Evolutionary conservation across 2,113 vertebrate species (phyloP), one percentile per base, ranked within the genome.

Genomic region (Apeltes quadracus): DNA sequence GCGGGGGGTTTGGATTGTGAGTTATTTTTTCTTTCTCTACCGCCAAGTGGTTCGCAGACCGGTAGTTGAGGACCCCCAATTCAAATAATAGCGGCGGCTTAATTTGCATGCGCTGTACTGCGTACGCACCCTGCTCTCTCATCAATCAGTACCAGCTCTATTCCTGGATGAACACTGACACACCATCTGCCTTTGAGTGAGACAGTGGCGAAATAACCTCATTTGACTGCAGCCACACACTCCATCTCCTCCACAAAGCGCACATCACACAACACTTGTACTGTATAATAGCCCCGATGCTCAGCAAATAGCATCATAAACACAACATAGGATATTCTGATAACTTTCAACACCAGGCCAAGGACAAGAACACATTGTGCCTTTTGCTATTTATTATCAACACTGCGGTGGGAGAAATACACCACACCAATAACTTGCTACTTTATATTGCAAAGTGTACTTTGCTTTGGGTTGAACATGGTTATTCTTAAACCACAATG

Each of bases 101-200:
- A 44, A 83, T 85, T 76, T 84, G 76, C 79, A 76, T 72, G 75
- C 46, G 51, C 7, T 22, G 56, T 61, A 66, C 63, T 83, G 57
- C 7, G 7, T 63, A 63, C 39, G 41, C 32, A 4, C 63, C 32
- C 32, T 18, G 61, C 74, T 76, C 57, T 55, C 59, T 84, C 88
- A 90, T 89, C 80, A 84, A 83, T 90, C 87, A 83, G 69, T 12
- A 34, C 12, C 32, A 43, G 70, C 53, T 65, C 78, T 86, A 85
- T 84, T 91, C 86, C 84, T 86, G 70, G 82, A 73, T 77, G 62
- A 87, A 72, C 75, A 69, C 61, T 51, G 80, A 75, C 48, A 48
- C 7, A 57, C 69, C 84, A 82, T 85, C 84, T 77, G 80, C 80
- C 78, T 88, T 82, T 65, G 50, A 86, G 68, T 55, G 39, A 85